Percentiles rank a stretch among this genome's conserved stretches.
Conservation (phyloP, 2,888 invertebrate species). For the Cerceris ruficornis region DNA sequence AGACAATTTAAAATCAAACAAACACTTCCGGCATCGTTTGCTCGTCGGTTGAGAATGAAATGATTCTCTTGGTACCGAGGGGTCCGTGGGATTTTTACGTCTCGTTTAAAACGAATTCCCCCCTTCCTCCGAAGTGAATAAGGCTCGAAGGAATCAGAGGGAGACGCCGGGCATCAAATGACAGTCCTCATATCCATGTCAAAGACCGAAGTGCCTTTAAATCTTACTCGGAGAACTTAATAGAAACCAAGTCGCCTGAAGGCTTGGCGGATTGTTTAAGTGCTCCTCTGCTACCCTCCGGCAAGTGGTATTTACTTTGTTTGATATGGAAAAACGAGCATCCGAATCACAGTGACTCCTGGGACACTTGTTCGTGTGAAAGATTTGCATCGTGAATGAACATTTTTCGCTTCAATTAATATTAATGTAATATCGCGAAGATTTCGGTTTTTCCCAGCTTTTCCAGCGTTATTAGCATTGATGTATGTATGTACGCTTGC, state of each 20-base stretch:
- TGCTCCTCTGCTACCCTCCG: not conserved
- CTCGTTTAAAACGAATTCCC: slow-evolving; percentile 7
- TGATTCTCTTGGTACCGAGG: not conserved
- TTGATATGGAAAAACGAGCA: slow-evolving; percentile 10
- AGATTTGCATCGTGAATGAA: too few relatives aligned
- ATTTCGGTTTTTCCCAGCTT: too few relatives aligned
- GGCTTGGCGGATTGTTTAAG: slow-evolving; percentile 23
- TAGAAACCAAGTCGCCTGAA: slow-evolving; percentile 29
- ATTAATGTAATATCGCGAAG: too few relatives aligned
- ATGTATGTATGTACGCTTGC: too few relatives aligned
- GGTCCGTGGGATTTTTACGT: not conserved
- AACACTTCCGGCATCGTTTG: too few relatives aligned
- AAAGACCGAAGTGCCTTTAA: slow-evolving; percentile 44
- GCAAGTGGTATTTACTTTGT: slow-evolving; percentile 31
- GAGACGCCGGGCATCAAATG: slow-evolving; percentile 29
- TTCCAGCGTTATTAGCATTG: too few relatives aligned
- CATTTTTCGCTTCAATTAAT: too few relatives aligned
- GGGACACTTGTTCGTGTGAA: not conserved
- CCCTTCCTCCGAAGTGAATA: not conserved
- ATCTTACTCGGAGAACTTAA: slow-evolving; percentile 39
- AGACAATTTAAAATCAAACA: too few relatives aligned
- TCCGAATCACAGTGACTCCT: slow-evolving; percentile 13
- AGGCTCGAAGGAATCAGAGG: slow-evolving; percentile 19
- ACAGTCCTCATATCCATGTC: slow-evolving; percentile 52
- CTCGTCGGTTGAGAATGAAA: not conserved